phyloP scores from a whole-genome alignment of 2,797 vertebrate species.

The Argyrosomus regius region DNA sequence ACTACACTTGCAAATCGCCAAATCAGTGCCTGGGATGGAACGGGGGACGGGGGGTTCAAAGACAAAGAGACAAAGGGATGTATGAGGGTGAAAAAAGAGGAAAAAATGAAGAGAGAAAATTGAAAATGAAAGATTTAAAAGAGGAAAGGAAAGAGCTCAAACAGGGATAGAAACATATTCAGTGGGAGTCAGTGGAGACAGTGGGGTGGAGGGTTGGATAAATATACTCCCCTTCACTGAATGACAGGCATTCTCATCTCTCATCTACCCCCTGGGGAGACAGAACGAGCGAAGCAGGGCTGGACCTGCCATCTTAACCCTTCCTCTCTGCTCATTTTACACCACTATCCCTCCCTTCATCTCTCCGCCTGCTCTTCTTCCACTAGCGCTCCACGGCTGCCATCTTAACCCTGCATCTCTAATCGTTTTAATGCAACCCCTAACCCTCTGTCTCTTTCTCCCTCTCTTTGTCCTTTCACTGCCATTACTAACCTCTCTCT shows the following conservation, averaged over 20 bases:
- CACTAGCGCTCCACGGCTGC: conserved; percentile 32
- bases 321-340: conserved; percentile 70
- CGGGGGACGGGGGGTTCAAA: not conserved
- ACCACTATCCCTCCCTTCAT: conserved; percentile 38
- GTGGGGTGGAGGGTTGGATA: conserved; percentile 66
- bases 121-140: conserved; percentile 60
- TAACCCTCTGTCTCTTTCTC: conserved; percentile 17
- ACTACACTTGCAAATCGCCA: conserved; percentile 15
- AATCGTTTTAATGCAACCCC: conserved; percentile 64
- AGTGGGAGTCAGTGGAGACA: conserved; percentile 44
- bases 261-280: conserved; percentile 66
- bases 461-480: conserved; percentile 42
- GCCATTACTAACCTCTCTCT: conserved; percentile 58
- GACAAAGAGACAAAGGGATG: conserved; percentile 22
- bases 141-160: conserved; percentile 33
- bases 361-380: conserved; percentile 36
- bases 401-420: conserved; percentile 59
- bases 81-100: not conserved
- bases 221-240: conserved; percentile 73
- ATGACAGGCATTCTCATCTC: conserved; percentile 75
- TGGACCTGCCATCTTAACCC: conserved; percentile 70
- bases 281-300: conserved; percentile 48
- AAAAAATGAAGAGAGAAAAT: conserved; percentile 29
- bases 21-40: not conserved
- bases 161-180: conserved; percentile 37